A percentile compares a stretch with the other conserved stretches of the same genome.
These are phyloP conservation scores for Leptodirus hochenwartii DNA, from an alignment of 2,888 invertebrate species.

Conservation along the genomic window DNA sequence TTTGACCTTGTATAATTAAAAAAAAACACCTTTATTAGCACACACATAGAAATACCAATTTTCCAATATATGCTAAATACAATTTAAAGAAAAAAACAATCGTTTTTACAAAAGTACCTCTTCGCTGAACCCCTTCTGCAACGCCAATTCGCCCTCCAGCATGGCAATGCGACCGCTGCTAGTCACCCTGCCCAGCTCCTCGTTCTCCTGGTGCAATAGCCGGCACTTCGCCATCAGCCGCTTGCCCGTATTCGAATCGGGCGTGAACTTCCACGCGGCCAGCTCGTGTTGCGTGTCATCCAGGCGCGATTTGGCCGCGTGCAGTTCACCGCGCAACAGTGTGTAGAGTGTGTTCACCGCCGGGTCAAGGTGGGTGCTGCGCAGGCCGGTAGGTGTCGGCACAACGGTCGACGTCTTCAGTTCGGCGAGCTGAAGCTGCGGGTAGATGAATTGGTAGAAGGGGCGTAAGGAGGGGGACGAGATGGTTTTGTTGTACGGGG, in stretches of 20 bases:
- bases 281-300: constrained; percentile 97
- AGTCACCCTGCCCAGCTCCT: constrained; percentile 90
- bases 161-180: constrained; percentile 89
- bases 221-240: constrained; percentile 95
- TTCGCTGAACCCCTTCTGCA: constrained; percentile 89
- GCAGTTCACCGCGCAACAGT: constrained; percentile 76
- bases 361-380: constrained; percentile 80
- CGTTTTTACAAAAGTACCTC: too few species aligned
- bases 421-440: constrained; percentile 85
- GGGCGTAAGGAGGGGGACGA: too few species aligned
- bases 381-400: constrained; percentile 53
- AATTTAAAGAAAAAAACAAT: too few species aligned
- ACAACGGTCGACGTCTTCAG: constrained; percentile 70
- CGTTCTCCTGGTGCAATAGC: constrained; percentile 88
- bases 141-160: constrained; percentile 83
- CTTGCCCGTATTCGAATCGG: constrained; percentile 97
- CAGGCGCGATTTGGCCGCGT: constrained; percentile 72
- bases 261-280: constrained; percentile 97
- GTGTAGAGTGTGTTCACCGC: constrained; percentile 89
- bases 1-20: too few species aligned
- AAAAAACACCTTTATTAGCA: too few species aligned
- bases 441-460: too few species aligned
- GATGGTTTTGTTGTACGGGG: too few species aligned
- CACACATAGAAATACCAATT: too few species aligned
- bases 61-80: too few species aligned